A percentile compares a stretch with the other conserved stretches of the same genome.
Conservation (phyloP, 2,888 invertebrate species). For the Drosophila basisetae region DNA sequence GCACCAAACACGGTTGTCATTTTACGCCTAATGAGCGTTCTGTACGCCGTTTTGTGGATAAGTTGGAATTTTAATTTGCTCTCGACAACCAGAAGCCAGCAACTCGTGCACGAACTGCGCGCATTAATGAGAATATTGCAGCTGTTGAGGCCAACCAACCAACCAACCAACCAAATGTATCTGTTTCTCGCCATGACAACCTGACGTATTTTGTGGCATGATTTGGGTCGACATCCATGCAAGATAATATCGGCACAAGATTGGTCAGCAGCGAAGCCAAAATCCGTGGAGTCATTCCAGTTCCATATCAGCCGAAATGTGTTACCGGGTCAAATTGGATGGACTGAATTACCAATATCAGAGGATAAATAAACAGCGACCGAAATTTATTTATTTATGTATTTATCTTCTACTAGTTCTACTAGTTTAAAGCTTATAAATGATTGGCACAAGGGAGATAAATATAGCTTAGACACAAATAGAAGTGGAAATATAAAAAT, state of each 20-base stretch:
- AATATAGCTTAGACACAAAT: too few species aligned
- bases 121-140: slow-evolving; percentile 1
- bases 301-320: neutral
- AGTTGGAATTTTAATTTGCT: slow-evolving; percentile 2
- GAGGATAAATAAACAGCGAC: neutral
- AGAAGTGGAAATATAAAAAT: too few species aligned
- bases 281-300: neutral
- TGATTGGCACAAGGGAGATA: neutral
- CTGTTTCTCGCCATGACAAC: slow-evolving; percentile 2
- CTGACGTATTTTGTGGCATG: slow-evolving; percentile 3
- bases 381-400: neutral
- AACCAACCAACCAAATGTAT: neutral
- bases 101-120: slow-evolving; percentile 1
- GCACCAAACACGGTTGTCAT: neutral
- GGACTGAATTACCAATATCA: neutral
- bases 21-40: slow-evolving; percentile 6
- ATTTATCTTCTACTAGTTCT: neutral
- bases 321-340: neutral
- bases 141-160: neutral
- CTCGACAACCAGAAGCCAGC: slow-evolving; percentile 4
- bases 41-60: neutral
- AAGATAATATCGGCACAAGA: neutral
- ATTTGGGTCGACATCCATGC: slow-evolving; percentile 2
- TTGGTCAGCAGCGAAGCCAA: neutral
- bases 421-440: neutral